Percentiles rank a stretch among this genome's conserved stretches.
Evolutionary conservation across 2,888 invertebrate species (phyloP).

Genomic region (Choristoneura rosaceana): DNA sequence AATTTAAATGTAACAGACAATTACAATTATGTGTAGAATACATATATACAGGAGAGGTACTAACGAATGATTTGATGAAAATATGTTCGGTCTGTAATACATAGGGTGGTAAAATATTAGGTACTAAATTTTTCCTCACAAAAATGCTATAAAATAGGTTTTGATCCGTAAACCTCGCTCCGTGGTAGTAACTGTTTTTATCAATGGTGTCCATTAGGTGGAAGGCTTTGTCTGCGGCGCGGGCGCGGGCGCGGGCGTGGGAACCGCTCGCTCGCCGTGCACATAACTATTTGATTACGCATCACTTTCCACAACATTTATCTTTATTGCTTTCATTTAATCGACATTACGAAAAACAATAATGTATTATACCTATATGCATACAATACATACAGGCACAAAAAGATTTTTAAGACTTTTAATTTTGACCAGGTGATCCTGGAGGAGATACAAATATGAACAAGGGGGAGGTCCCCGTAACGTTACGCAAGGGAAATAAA

Average conservation of each 20-base stretch:
- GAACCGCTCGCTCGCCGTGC: conserved; percentile 40
- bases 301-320: conserved; percentile 40
- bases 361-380: background rate
- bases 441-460: background rate
- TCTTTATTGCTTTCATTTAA: conserved; percentile 41
- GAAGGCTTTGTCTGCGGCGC: conserved; percentile 44
- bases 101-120: too few species aligned
- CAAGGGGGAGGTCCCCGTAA: conserved; percentile 31
- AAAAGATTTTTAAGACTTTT: background rate
- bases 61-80: too few species aligned
- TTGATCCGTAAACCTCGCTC: conserved; percentile 54
- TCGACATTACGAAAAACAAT: conserved; percentile 27
- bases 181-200: conserved; percentile 70
- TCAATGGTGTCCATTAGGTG: conserved; percentile 53
- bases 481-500: conserved; percentile 22
- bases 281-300: conserved; percentile 46
- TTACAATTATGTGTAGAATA: too few species aligned
- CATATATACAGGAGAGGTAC: too few species aligned
- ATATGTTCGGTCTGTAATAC: too few species aligned
- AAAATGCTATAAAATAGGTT: conserved; percentile 52
- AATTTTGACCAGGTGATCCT: too few species aligned
- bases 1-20: too few species aligned
- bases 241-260: conserved; percentile 48
- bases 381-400: too few species aligned
- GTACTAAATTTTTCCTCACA: too few species aligned